Evolutionary conservation across 2,797 vertebrate genomes (phyloP).

Genomic region (Mycteria americana): DNA sequence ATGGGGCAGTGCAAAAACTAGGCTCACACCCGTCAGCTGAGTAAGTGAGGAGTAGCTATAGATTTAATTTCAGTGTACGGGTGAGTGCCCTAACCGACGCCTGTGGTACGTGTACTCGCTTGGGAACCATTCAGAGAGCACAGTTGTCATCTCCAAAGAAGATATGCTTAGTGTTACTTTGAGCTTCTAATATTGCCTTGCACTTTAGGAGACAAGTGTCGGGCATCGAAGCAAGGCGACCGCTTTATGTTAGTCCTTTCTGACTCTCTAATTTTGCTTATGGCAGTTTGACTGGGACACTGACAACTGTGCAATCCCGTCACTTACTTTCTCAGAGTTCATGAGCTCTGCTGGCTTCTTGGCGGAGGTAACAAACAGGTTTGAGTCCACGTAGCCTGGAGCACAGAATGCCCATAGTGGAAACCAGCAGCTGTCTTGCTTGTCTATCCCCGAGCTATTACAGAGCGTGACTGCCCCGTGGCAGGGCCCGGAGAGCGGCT

Average conservation of each 20-base stretch:
- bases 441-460: background rate
- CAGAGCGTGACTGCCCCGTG: background rate
- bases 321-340: background rate
- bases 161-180: background rate
- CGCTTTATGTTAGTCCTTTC: background rate
- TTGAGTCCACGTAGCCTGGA: background rate
- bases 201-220: background rate
- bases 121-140: background rate
- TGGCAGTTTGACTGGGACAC: background rate
- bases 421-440: background rate
- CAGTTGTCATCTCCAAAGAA: background rate
- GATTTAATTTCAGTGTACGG: background rate
- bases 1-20: background rate
- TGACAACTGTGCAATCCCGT: rapidly evolving
- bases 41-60: background rate
- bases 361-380: background rate
- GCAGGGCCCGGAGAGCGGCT: background rate
- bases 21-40: background rate
- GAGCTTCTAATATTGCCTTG: background rate
- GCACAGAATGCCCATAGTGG: too few species aligned
- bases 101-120: background rate
- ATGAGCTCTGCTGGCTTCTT: background rate
- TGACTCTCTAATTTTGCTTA: background rate
- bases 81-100: background rate
- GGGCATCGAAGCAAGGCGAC: background rate